Conservation (phyloP, 92 coral and sea anemone genomes). For the Meandrina meandrites region DNA sequence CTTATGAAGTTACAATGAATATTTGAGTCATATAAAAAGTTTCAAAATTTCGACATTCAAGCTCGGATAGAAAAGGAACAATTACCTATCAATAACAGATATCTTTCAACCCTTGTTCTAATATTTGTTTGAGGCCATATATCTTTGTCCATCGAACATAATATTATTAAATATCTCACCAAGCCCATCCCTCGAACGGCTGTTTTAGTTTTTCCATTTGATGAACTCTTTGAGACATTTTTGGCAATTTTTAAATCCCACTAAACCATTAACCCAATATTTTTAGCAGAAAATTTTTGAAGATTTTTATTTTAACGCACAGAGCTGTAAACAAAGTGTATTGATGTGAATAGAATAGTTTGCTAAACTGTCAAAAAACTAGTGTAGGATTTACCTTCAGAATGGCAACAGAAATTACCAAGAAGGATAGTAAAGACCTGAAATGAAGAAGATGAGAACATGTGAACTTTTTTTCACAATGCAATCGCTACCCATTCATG, state of each 20-base stretch:
- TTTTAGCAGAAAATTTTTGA: neutral
- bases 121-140: constrained; percentile 22
- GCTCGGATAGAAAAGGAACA: constrained; percentile 17
- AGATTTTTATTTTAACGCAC: neutral
- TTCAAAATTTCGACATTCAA: neutral
- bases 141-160: neutral
- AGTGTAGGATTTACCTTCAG: constrained; percentile 18
- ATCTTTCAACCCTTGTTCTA: constrained; percentile 6
- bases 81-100: neutral
- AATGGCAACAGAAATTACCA: neutral
- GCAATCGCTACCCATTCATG: neutral
- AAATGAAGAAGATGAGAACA: neutral
- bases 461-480: neutral
- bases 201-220: neutral
- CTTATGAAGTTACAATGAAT: neutral
- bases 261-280: neutral
- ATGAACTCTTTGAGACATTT: neutral
- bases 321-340: constrained; percentile 8
- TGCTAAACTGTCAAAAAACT: neutral
- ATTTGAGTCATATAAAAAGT: neutral
- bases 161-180: neutral
- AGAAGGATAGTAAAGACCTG: constrained; percentile 21
- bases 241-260: neutral
- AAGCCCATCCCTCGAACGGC: constrained; percentile 7
- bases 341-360: neutral